Conservation (phyloP, 2,797 vertebrate species). For the Galaxias olidus region DNA sequence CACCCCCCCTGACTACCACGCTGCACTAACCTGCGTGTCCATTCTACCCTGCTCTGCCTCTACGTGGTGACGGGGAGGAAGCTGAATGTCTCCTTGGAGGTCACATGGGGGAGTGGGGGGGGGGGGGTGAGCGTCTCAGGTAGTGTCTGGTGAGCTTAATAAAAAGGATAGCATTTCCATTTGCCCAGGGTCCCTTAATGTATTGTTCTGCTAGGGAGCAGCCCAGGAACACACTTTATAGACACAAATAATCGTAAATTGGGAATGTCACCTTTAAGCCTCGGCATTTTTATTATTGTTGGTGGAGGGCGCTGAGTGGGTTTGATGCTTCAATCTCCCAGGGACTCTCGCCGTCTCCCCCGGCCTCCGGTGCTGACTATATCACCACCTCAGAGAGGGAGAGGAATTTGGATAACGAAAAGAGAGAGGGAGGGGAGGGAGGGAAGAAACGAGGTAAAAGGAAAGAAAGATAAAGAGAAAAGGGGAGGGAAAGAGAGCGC, state of each 20-base stretch:
- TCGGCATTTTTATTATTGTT: conserved; percentile 99
- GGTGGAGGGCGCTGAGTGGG: conserved; percentile 94
- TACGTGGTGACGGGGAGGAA: conserved; percentile 48
- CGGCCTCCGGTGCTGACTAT: no score
- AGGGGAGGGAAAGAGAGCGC: no score
- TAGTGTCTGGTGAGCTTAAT: conserved; percentile 89
- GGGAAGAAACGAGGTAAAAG: not conserved
- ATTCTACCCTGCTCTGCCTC: no score
- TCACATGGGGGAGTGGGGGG: conserved; percentile 76
- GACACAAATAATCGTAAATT: conserved; percentile 99
- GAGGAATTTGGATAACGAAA: conserved; percentile 2
- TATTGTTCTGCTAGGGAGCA: conserved; percentile 89
- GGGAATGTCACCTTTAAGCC: conserved; percentile 99
- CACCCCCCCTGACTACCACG: no score
- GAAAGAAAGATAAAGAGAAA: no score
- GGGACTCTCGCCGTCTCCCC: conserved; percentile 81
- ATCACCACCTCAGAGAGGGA: no score
- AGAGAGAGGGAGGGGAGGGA: conserved; percentile 11
- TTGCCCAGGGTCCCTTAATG: conserved; percentile 90
- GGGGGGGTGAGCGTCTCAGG: conserved; percentile 91
- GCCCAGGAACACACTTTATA: conserved; percentile 98
- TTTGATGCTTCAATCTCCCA: conserved; percentile 95
- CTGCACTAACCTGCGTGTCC: no score
- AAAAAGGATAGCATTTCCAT: conserved; percentile 97
- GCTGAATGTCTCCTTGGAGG: conserved; percentile 83